Conservation (phyloP, 2,113 vertebrate species). For the Eulemur rufifrons region DNA sequence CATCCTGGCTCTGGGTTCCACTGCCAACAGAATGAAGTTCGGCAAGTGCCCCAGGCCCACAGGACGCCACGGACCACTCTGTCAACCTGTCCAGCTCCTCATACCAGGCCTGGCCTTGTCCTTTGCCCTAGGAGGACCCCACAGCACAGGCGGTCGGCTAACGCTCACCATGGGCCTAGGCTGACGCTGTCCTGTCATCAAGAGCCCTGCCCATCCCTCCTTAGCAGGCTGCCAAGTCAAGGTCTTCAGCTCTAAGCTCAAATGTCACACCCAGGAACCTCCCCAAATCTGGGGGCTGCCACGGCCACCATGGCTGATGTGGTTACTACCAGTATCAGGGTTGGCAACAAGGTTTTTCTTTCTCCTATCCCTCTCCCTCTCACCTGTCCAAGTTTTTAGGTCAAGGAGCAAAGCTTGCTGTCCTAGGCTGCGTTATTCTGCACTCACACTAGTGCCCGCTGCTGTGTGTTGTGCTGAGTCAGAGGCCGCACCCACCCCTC, state of each 20-base stretch:
- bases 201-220: not conserved
- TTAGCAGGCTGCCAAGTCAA: not conserved
- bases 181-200: not conserved
- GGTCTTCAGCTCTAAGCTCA: not conserved
- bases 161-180: not conserved
- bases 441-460: not conserved
- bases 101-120: no score
- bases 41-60: no score
- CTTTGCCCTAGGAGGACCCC: no score
- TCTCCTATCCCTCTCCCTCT: not conserved
- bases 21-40: not conserved
- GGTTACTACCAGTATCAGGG: not conserved
- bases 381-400: not conserved
- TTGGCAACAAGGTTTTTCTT: not conserved
- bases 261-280: not conserved
- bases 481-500: not conserved
- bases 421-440: no score
- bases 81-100: not conserved
- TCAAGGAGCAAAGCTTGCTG: not conserved
- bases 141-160: accelerated
- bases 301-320: not conserved
- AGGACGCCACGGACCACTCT: no score
- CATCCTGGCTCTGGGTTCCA: not conserved
- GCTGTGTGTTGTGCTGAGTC: not conserved
- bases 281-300: not conserved